A percentile compares a stretch with the other conserved stretches of the same genome.
phyloP scores from a whole-genome alignment of 2,113 vertebrate genomes.

The Leucosticte australis region DNA sequence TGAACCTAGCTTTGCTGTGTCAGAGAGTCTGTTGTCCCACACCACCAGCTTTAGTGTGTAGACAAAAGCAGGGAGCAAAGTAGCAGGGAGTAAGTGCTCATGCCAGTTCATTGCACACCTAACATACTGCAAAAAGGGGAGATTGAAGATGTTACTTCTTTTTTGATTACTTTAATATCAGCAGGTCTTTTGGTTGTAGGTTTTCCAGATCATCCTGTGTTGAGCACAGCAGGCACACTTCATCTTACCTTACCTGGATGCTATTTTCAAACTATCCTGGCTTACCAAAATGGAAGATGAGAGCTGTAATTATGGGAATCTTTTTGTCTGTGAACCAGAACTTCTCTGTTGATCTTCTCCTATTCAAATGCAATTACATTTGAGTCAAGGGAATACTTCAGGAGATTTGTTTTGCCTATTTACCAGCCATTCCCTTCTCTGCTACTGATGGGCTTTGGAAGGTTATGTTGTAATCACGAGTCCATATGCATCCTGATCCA shows the following conservation, averaged over 20 bases:
- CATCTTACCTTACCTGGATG: background rate
- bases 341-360: background rate
- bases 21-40: background rate
- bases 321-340: background rate
- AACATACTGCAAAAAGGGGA: background rate
- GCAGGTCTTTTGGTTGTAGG: background rate
- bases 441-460: background rate
- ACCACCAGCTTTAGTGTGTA: background rate
- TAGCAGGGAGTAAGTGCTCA: background rate
- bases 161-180: background rate
- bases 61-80: background rate
- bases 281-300: background rate
- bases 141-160: background rate
- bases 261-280: background rate
- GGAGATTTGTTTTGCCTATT: background rate
- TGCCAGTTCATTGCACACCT: background rate
- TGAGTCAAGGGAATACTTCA: background rate
- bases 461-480: background rate
- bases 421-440: background rate
- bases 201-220: background rate
- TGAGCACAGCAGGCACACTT: background rate
- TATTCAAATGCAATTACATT: background rate
- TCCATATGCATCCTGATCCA: background rate
- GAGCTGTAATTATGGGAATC: background rate
- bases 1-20: background rate